Percentiles rank a stretch among this genome's conserved stretches.
Conservation (phyloP, 2,797 vertebrate genomes). For the Zalophus californianus region DNA sequence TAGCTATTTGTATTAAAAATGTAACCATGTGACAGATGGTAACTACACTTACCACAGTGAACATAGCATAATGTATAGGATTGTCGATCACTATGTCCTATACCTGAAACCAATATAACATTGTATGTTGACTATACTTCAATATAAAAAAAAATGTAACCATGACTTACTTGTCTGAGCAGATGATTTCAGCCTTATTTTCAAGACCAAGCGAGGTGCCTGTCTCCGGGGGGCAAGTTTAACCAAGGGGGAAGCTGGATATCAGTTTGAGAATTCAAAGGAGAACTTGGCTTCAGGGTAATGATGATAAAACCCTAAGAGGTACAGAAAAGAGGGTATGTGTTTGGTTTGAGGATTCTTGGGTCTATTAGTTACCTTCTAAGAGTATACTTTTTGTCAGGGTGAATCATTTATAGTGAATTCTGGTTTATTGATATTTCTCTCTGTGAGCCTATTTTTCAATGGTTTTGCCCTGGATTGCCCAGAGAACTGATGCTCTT, state of each 20-base stretch:
- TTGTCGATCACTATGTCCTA: background rate
- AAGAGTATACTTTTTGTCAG: constrained; percentile 19
- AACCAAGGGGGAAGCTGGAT: background rate
- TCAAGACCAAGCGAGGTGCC: constrained; percentile 1
- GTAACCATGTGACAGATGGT: background rate
- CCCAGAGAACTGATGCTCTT: constrained; percentile 39
- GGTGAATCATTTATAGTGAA: constrained; percentile 53
- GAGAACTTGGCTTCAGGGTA: background rate
- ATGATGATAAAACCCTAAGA: background rate
- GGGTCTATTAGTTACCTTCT: background rate
- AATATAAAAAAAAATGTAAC: background rate
- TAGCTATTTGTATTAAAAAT: constrained; percentile 53
- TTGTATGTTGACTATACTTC: background rate
- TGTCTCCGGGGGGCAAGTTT: constrained; percentile 18
- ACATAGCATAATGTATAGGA: background rate
- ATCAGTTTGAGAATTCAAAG: background rate
- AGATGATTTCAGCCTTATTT: background rate
- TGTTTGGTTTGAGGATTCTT: constrained; percentile 19
- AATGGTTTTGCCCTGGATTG: background rate
- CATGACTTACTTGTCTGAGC: background rate
- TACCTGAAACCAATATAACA: background rate
- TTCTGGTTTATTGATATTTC: constrained; percentile 63
- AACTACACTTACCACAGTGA: background rate
- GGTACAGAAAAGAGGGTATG: background rate
- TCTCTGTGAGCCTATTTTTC: constrained; percentile 63